Evolutionary conservation across 2,113 vertebrate genomes (phyloP).

Genomic region (Chaetura pelagica): DNA sequence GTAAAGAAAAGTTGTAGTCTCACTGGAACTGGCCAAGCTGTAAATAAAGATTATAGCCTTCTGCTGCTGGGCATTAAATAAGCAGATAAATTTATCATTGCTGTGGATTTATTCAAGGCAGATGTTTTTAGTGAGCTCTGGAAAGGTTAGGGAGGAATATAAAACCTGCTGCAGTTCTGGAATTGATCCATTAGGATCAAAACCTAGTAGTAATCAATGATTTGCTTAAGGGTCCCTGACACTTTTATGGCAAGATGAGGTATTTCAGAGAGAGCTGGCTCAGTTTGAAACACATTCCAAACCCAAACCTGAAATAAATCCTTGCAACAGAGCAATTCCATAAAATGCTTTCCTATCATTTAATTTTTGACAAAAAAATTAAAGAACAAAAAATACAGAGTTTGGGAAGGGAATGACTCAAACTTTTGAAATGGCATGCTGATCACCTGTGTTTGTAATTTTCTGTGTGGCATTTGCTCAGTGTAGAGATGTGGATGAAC

Average conservation of each 20-base stretch:
- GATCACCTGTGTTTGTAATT: background rate
- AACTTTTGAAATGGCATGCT: background rate
- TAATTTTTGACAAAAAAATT: background rate
- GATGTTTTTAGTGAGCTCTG: constrained; percentile 65
- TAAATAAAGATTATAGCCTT: constrained; percentile 62
- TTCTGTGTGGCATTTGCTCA: background rate
- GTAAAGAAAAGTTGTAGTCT: constrained; percentile 1
- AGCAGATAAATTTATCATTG: constrained; percentile 57
- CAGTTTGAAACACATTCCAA: constrained; percentile 65
- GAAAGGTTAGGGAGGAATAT: constrained; percentile 48
- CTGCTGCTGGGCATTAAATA: constrained; percentile 63
- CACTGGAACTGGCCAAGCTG: background rate
- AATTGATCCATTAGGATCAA: constrained; percentile 68
- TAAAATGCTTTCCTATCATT: constrained; percentile 26
- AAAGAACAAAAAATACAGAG: background rate
- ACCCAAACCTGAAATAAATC: constrained; percentile 58
- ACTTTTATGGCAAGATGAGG: constrained; percentile 59
- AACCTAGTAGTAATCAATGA: constrained; percentile 48
- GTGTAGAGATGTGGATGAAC: background rate
- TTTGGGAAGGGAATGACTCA: background rate
- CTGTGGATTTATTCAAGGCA: constrained; percentile 67
- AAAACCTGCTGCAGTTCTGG: constrained; percentile 74
- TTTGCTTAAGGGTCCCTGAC: constrained; percentile 65
- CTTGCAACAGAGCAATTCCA: constrained; percentile 25
- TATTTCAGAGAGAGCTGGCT: constrained; percentile 55